A percentile compares a stretch with the other conserved stretches of the same genome.
These are phyloP conservation scores for Urocitellus parryii DNA, from an alignment of 2,113 vertebrate species.

Conservation along the genomic window DNA sequence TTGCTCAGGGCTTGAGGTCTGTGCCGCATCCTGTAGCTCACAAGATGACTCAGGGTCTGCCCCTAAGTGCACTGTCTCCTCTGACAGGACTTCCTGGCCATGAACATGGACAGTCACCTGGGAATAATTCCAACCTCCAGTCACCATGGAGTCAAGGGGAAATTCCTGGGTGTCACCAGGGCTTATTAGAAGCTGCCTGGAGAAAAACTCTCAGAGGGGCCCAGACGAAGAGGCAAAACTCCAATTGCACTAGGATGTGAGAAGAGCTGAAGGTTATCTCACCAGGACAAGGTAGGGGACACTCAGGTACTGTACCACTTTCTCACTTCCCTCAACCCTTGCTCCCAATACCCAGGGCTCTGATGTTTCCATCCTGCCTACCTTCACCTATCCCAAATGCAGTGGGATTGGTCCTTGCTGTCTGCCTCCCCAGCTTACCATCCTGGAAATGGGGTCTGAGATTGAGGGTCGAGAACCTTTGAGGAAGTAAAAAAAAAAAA, in stretches of 20 bases:
- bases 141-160: conserved; percentile 72
- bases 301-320: background rate
- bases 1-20: conserved; percentile 44
- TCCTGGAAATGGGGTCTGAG: background rate
- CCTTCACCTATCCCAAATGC: background rate
- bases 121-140: conserved; percentile 81
- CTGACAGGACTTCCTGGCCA: conserved; percentile 82
- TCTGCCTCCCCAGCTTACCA: background rate
- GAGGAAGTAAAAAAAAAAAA: conserved; percentile 22
- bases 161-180: conserved; percentile 53
- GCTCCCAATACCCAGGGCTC: background rate
- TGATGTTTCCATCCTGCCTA: background rate
- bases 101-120: conserved; percentile 84
- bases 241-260: background rate
- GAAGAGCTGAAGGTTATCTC: background rate
- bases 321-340: background rate
- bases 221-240: background rate
- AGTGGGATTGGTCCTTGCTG: background rate
- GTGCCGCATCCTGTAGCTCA: conserved; percentile 60
- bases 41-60: conserved; percentile 58
- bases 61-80: conserved; percentile 70
- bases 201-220: conserved; percentile 51
- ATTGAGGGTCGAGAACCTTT: background rate
- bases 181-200: conserved; percentile 2
- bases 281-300: background rate